Conservation (phyloP, 2,113 vertebrate genomes). For the Notothenia rossii region DNA sequence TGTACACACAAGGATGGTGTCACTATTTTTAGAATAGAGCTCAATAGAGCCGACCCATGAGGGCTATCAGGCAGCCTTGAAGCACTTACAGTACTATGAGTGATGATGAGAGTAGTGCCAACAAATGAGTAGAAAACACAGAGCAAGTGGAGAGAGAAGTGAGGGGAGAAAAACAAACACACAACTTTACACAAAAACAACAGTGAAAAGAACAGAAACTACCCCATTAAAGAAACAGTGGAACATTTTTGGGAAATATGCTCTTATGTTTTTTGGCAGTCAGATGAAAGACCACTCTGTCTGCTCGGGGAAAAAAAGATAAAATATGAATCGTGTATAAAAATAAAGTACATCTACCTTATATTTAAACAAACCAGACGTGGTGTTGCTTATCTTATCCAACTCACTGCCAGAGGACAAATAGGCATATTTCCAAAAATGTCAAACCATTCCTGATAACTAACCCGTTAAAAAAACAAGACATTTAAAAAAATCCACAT, state of each 20-base stretch:
- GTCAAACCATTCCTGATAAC: slow-evolving; percentile 10
- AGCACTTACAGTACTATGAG: slow-evolving; percentile 53
- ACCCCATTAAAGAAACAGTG: slow-evolving; percentile 13
- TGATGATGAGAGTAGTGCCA: slow-evolving; percentile 53
- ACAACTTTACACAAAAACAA: neutral
- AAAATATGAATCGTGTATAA: too few relatives aligned
- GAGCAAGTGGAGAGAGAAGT: slow-evolving; percentile 25
- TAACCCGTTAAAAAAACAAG: neutral
- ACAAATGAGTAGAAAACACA: slow-evolving; percentile 58
- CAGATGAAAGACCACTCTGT: neutral
- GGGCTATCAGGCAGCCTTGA: slow-evolving; percentile 48
- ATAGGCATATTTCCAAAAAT: slow-evolving; percentile 9
- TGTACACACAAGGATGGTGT: slow-evolving; percentile 25
- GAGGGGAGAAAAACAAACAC: slow-evolving; percentile 38
- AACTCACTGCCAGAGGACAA: slow-evolving; percentile 12
- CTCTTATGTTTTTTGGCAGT: slow-evolving; percentile 8
- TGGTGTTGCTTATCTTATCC: neutral
- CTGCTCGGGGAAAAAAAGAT: too few relatives aligned
- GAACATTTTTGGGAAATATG: slow-evolving; percentile 23
- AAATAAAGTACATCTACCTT: neutral
- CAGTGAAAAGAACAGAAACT: slow-evolving; percentile 18
- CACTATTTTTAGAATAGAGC: slow-evolving; percentile 42
- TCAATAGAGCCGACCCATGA: slow-evolving; percentile 47
- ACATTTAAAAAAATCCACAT: slow-evolving; percentile 30
- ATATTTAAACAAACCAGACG: neutral